Conservation (phyloP, 2,113 vertebrate genomes). For the Rutilus rutilus region DNA sequence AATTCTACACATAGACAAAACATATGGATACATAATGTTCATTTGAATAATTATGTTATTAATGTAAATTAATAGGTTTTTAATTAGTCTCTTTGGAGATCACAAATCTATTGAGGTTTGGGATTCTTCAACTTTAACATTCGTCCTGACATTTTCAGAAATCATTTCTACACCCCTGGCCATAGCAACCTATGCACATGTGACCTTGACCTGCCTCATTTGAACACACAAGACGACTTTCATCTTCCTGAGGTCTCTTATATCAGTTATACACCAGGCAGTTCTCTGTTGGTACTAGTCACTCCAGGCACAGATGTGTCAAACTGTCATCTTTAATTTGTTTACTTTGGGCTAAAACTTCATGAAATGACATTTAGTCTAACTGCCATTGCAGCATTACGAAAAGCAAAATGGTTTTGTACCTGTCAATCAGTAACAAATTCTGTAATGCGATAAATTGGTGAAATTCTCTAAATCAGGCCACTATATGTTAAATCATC, state of each 20-base stretch:
- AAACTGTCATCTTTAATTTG: slow-evolving; percentile 26
- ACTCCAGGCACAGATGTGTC: slow-evolving; percentile 24
- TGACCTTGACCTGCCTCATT: not conserved
- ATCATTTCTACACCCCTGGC: slow-evolving; percentile 5
- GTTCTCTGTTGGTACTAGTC: not conserved
- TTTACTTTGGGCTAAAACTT: slow-evolving; percentile 6
- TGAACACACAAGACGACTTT: not conserved
- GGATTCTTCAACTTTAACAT: not conserved
- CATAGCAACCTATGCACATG: not conserved
- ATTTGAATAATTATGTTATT: not conserved
- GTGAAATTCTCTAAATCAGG: not conserved
- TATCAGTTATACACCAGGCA: slow-evolving; percentile 9
- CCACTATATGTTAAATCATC: not conserved
- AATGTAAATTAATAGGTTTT: not conserved
- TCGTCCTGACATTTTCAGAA: not conserved
- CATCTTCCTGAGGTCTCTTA: not conserved
- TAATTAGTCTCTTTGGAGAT: not conserved
- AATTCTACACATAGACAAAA: not conserved
- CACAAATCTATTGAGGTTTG: not conserved
- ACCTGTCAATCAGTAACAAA: not conserved
- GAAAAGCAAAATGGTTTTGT: not conserved
- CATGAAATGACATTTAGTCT: not conserved
- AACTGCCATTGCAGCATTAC: not conserved
- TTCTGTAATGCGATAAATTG: not conserved
- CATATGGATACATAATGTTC: not conserved